These are phyloP conservation scores for Apotomis betuletana DNA, from an alignment of 2,888 invertebrate genomes.

Conservation along the genomic window DNA sequence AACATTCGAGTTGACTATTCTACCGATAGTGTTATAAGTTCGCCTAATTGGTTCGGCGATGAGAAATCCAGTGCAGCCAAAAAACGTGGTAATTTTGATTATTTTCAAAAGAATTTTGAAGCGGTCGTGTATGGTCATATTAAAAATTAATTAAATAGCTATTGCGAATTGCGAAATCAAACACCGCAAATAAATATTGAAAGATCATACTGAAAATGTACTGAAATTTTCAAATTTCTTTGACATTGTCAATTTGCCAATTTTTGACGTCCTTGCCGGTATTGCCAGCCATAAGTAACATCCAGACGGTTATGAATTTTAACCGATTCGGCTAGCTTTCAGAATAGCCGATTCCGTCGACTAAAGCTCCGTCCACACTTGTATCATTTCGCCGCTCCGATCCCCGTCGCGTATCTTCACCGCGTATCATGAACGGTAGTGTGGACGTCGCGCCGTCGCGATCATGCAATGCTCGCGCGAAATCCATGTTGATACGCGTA, in stretches of 20 bases:
- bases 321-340: no score
- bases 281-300: background rate
- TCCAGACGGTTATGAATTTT: no score
- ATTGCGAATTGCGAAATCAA: background rate
- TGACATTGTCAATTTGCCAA: background rate
- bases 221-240: slow-evolving; percentile 14
- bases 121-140: slow-evolving; percentile 66
- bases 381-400: no score
- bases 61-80: slow-evolving; percentile 59
- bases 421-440: no score
- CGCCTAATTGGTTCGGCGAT: slow-evolving; percentile 64
- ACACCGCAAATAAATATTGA: slow-evolving; percentile 7
- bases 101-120: slow-evolving; percentile 59
- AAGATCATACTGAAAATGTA: slow-evolving; percentile 11
- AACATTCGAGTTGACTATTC: slow-evolving; percentile 69
- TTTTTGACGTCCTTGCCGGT: background rate
- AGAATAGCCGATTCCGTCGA: no score
- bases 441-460: no score
- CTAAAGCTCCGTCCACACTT: no score
- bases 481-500: no score
- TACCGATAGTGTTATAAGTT: slow-evolving; percentile 59
- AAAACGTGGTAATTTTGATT: slow-evolving; percentile 59
- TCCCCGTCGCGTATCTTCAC: no score
- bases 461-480: no score
- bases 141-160: slow-evolving; percentile 10